Percentiles rank a stretch among this genome's conserved stretches.
phyloP scores from a whole-genome alignment of 2,797 vertebrate genomes.

The Onychomys torridus region DNA sequence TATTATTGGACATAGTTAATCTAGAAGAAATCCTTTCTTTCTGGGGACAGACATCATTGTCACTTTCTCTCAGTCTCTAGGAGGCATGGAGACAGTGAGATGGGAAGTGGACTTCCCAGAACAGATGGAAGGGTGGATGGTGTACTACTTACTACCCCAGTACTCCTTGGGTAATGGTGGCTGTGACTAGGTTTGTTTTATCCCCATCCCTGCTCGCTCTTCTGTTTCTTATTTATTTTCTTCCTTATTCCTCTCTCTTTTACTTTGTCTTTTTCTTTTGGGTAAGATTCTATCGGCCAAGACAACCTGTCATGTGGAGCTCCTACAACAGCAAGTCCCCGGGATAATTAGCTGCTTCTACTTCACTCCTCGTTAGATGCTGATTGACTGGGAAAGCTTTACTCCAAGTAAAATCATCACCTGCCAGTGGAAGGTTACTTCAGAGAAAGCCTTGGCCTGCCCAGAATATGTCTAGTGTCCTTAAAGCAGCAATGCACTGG shows the following conservation, averaged over 20 bases:
- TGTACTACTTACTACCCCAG: fast-evolving
- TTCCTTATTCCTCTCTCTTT: neutral
- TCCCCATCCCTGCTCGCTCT: neutral
- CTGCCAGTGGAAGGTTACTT: conserved; percentile 60
- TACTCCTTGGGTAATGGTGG: neutral
- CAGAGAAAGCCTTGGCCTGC: conserved; percentile 33
- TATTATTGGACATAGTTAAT: neutral
- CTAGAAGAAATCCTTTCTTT: neutral
- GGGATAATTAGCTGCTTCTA: conserved; percentile 66
- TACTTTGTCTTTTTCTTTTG: neutral
- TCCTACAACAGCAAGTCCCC: neutral
- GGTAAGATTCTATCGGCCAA: neutral
- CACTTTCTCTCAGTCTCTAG: neutral
- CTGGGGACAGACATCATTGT: neutral
- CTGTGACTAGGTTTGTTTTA: neutral
- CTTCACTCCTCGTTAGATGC: conserved; percentile 73
- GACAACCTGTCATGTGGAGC: neutral
- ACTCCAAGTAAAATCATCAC: conserved; percentile 77
- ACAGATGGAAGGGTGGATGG: neutral
- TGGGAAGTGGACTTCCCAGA: no score
- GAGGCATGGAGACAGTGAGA: fast-evolving
- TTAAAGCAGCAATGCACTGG: neutral
- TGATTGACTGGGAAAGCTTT: conserved; percentile 72
- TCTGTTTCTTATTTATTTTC: neutral
- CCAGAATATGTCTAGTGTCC: conserved; percentile 49